Percentiles rank a stretch among this genome's conserved stretches.
Conservation (phyloP, 2,797 vertebrate species). For the Morelia viridis region DNA sequence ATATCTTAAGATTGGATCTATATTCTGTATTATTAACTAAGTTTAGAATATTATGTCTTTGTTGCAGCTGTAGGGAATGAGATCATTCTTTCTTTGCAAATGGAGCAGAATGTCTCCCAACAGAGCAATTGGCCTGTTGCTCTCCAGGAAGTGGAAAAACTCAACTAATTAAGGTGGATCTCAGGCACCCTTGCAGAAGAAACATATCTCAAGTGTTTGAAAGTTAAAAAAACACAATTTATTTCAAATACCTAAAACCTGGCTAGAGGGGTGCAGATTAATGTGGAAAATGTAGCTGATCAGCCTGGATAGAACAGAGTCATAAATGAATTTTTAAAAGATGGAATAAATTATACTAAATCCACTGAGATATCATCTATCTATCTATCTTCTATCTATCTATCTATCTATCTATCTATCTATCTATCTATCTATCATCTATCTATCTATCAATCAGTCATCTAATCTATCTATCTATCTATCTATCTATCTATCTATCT, state of each 20-base stretch:
- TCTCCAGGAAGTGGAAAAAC: constrained; percentile 20
- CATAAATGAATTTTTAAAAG: background rate
- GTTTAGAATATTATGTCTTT: constrained; percentile 26
- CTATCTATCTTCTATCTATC: background rate
- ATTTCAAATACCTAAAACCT: constrained; percentile 1
- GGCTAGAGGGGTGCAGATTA: background rate
- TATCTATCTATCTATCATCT: too few species aligned
- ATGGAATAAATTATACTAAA: background rate
- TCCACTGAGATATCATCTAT: background rate
- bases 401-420: too few species aligned
- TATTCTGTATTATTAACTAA: background rate
- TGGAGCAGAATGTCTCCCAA: constrained; percentile 12
- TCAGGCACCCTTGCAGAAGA: constrained; percentile 18
- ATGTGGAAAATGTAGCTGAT: background rate
- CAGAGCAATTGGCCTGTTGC: background rate
- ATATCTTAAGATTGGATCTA: background rate
- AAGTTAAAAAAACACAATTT: constrained; percentile 2
- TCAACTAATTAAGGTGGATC: constrained; percentile 23
- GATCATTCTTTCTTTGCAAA: constrained; percentile 27
- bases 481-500: background rate
- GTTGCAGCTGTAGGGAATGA: constrained; percentile 27
- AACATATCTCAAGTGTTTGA: background rate
- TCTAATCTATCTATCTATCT: too few species aligned
- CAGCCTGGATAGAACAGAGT: background rate
- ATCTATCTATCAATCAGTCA: too few species aligned